Evolutionary conservation across 2,797 vertebrate species (phyloP).

Genomic region (Sebastolobus altivelis): DNA sequence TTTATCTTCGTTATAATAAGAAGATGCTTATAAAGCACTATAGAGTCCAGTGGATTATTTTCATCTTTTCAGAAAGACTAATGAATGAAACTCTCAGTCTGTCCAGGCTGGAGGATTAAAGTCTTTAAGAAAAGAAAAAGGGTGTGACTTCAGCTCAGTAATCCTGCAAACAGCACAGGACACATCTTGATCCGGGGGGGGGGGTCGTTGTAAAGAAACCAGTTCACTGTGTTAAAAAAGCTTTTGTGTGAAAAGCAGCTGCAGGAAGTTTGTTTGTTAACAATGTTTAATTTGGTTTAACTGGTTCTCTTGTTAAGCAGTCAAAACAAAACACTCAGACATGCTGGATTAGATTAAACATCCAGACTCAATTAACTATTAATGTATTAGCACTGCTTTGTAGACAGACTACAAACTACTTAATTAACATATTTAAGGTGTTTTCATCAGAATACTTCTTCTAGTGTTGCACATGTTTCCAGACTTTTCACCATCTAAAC

Average conservation of each 20-base stretch:
- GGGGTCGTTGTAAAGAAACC: conserved; percentile 7
- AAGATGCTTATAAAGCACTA: no score
- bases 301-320: conserved; percentile 1
- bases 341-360: neutral
- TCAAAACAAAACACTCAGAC: neutral
- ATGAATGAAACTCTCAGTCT: neutral
- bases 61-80: neutral
- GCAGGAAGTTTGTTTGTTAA: conserved; percentile 15
- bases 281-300: conserved; percentile 15
- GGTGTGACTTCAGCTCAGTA: conserved; percentile 11
- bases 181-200: neutral
- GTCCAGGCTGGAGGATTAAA: neutral
- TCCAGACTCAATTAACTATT: neutral
- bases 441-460: no score
- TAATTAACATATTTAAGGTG: no score
- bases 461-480: neutral
- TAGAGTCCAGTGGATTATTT: no score
- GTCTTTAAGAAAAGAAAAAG: conserved; percentile 7
- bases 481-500: neutral
- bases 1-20: no score
- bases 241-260: conserved; percentile 12
- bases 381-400: neutral
- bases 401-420: neutral
- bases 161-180: conserved; percentile 33
- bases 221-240: conserved; percentile 1